Conservation (phyloP, 2,888 invertebrate genomes). For the Rhopalosiphum nymphaeae region DNA sequence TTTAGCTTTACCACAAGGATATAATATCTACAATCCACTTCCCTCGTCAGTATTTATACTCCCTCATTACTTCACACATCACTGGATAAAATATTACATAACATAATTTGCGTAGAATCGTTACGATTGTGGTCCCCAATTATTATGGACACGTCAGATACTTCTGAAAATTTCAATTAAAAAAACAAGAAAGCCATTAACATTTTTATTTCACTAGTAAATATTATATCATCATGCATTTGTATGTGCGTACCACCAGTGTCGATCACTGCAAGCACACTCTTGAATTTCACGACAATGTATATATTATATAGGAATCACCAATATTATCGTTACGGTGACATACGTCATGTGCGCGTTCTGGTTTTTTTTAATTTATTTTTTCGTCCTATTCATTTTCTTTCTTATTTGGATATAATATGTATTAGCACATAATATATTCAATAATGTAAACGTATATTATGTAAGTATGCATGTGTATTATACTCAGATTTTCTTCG, state of each 20-base stretch:
- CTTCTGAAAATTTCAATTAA: not conserved
- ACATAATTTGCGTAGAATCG: not conserved
- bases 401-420: not conserved
- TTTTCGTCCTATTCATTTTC: not conserved
- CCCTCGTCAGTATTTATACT: too few relatives aligned
- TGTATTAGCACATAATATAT: not conserved
- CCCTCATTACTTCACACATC: too few relatives aligned
- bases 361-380: not conserved
- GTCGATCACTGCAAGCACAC: not conserved
- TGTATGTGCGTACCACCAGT: not conserved
- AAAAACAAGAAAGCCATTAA: not conserved
- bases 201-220: not conserved
- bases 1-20: too few relatives aligned
- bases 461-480: too few relatives aligned
- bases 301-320: not conserved
- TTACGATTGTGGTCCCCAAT: not conserved
- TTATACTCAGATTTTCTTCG: not conserved
- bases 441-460: not conserved
- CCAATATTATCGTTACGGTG: not conserved
- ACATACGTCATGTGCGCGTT: not conserved
- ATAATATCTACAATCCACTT: too few relatives aligned
- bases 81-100: not conserved
- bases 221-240: not conserved
- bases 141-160: too few relatives aligned
- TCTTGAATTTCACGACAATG: not conserved